Percentiles rank a stretch among this genome's conserved stretches.
phyloP scores from a whole-genome alignment of 2,888 invertebrate species.

The Drosophila neonasuta region DNA sequence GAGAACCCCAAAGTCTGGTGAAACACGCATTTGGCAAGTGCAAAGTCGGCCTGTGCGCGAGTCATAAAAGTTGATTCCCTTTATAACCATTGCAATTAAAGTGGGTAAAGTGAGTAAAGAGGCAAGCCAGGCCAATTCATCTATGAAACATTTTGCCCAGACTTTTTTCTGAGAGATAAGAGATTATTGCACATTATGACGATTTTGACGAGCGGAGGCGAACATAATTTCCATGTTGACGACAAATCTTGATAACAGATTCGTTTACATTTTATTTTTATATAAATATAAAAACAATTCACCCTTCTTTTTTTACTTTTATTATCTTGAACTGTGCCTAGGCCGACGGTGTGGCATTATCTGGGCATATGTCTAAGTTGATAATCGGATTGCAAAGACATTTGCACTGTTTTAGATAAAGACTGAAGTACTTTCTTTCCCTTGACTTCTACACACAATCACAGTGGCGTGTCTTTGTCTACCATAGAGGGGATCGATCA shows the following conservation, averaged over 20 bases:
- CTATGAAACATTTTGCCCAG: constrained; percentile 55
- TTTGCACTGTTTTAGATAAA: constrained; percentile 52
- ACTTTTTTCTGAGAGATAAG: constrained; percentile 49
- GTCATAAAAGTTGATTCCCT: constrained; percentile 66
- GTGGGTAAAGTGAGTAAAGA: constrained; percentile 36
- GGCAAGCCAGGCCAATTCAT: constrained; percentile 47
- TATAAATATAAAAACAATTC: background rate
- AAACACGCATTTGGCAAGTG: constrained; percentile 69
- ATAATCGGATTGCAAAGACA: constrained; percentile 44
- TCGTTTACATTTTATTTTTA: constrained; percentile 11
- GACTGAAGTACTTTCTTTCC: constrained; percentile 51
- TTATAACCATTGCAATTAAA: constrained; percentile 66
- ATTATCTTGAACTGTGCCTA: constrained; percentile 40
- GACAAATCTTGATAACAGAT: constrained; percentile 46
- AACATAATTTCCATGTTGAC: constrained; percentile 62
- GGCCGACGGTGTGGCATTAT: constrained; percentile 35
- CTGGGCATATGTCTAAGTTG: constrained; percentile 41
- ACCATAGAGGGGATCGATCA: background rate
- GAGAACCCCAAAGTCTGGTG: constrained; percentile 41
- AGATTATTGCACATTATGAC: constrained; percentile 57
- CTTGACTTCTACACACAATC: constrained; percentile 4
- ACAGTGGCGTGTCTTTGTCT: constrained; percentile 15
- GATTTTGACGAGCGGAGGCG: constrained; percentile 21
- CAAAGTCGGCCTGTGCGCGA: constrained; percentile 67
- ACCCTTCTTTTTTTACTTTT: constrained; percentile 1